Base-by-base conservation (phyloP, 1,140 invertebrate genomes). In the Drosophila repletoides region DNA sequence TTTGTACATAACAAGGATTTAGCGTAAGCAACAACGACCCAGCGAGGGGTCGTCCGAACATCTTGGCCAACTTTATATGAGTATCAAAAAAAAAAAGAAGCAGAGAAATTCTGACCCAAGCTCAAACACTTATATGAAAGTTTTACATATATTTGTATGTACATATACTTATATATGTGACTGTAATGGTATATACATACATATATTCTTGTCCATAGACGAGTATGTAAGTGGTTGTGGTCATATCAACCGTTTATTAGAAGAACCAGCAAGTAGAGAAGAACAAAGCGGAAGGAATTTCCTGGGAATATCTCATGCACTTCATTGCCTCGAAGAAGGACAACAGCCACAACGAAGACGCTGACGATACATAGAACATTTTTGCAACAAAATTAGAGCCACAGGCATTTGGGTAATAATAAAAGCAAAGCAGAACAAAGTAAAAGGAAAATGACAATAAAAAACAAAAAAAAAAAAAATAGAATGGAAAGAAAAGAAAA, bases 1-100 rank as follows among this genome's bases (percentile, higher is more conserved):
- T 86, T 81, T 86, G 80, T 87, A 86, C 67, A 87, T 87, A 86
- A 80, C 75, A 86, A 70, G 72, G 81, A 86, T 76, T 86, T 84
- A 86, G 81, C 80, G 74, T 80, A 80, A 84, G 80, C 79, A 84
- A 66, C 74, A 79, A 51, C 43, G 53, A 26, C 12, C 9, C 22
- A 64, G 29, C 58, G 33, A n/a, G 41, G 66, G 61, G 58, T 77
- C 55, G 40, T 24, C 63, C 43, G 63, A 36, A 41, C 60, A 66
- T 70, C 55, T 61, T 61, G 63, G 28, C 41, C 65, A 61, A 60
- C 45, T 48, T 22, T 46, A 31, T 38, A 46, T 41, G 22, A 34
- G n/a, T n/a, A n/a, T n/a, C n/a, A n/a, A n/a, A n/a, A 21, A 77
- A 59, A 73, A 61, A 76, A 66, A 74, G 70, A 43, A 63, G 60